These are phyloP conservation scores for Distichodus sexfasciatus DNA, from an alignment of 2,797 vertebrate species.

Conservation along the genomic window DNA sequence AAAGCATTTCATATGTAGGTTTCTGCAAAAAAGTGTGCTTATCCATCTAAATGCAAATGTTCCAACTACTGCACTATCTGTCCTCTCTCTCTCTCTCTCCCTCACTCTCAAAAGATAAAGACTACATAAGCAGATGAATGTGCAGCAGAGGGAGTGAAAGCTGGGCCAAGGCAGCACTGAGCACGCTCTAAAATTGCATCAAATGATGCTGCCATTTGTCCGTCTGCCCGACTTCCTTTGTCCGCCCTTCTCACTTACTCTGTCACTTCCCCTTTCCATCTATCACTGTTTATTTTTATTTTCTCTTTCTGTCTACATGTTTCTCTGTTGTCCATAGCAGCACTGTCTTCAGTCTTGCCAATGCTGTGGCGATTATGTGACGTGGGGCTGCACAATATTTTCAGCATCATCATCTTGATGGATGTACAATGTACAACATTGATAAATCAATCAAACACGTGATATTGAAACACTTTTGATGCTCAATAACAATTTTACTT, in stretches of 20 bases:
- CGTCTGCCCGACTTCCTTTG: slow-evolving; percentile 16
- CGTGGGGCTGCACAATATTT: no score
- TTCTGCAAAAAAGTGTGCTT: slow-evolving; percentile 70
- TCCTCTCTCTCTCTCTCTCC: slow-evolving; percentile 19
- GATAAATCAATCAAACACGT: no score
- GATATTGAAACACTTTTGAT: no score
- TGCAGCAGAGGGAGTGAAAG: slow-evolving; percentile 32
- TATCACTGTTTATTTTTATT: neutral
- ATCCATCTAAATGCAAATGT: slow-evolving; percentile 83
- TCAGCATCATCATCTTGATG: no score
- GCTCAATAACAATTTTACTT: no score
- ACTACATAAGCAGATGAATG: slow-evolving; percentile 20
- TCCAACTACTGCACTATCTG: slow-evolving; percentile 56
- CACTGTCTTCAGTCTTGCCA: neutral
- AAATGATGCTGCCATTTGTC: slow-evolving; percentile 11
- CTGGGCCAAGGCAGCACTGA: slow-evolving; percentile 19
- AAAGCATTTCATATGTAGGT: slow-evolving; percentile 56
- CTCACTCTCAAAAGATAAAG: slow-evolving; percentile 25
- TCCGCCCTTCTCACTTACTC: slow-evolving; percentile 29
- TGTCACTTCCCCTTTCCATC: slow-evolving; percentile 11
- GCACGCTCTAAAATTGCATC: slow-evolving; percentile 22
- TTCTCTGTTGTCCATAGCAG: neutral
- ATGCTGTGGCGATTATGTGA: slow-evolving; percentile 1
- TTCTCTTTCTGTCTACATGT: neutral
- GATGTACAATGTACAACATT: no score